Conservation (phyloP, 2,888 invertebrate species). For the Boloria euphrosyne region DNA sequence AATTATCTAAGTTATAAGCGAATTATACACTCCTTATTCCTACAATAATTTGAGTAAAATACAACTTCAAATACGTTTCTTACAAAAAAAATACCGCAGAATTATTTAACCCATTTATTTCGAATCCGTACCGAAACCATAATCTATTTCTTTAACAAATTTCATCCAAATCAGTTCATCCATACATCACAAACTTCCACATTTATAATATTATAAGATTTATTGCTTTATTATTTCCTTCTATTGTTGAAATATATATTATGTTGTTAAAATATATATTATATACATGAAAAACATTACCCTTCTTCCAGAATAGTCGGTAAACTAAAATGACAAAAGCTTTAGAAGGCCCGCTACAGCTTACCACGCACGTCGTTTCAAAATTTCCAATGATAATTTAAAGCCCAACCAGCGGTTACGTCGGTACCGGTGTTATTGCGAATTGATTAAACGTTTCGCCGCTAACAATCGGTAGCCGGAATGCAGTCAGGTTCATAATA, state of each 20-base stretch:
- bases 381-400: constrained; percentile 43
- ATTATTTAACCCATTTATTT: background rate
- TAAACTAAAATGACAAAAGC: no score
- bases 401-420: constrained; percentile 42
- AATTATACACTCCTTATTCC: background rate
- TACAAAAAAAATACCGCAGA: background rate
- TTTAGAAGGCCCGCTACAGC: background rate
- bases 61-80: no score
- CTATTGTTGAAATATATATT: no score
- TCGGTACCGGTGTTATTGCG: constrained; percentile 49
- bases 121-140: no score
- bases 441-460: constrained; percentile 61
- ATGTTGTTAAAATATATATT: no score
- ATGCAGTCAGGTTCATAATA: constrained; percentile 48
- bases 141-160: no score
- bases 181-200: no score
- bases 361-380: constrained; percentile 13
- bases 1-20: constrained; percentile 13
- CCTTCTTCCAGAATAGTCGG: no score
- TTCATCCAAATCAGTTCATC: no score
- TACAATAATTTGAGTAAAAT: background rate
- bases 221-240: no score
- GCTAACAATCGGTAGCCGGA: constrained; percentile 53
- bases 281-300: no score
- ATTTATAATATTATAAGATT: no score